Evolutionary conservation across 2,888 invertebrate species (phyloP).

Genomic region (Amphiduros pacificus): DNA sequence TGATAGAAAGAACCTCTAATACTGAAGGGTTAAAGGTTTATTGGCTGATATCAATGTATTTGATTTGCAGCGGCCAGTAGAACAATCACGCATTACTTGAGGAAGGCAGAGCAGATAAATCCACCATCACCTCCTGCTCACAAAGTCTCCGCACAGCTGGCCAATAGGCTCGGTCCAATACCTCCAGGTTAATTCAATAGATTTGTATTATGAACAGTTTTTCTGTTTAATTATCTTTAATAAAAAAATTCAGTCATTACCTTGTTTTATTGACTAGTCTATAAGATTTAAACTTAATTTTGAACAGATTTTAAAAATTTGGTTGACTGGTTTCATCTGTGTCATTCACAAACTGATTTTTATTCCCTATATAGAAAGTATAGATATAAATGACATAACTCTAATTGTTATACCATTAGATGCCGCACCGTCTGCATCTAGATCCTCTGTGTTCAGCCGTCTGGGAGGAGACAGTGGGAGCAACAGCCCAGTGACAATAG

Average conservation of each 20-base stretch:
- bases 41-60: no score
- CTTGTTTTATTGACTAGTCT: no score
- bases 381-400: not conserved
- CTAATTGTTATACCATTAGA: no score
- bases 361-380: no score
- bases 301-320: no score
- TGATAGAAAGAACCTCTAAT: no score
- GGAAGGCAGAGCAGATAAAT: slow-evolving; percentile 42
- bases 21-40: no score
- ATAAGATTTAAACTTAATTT: no score
- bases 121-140: slow-evolving; percentile 30
- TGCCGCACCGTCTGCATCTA: no score
- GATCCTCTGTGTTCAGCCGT: slow-evolving; percentile 63
- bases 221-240: not conserved
- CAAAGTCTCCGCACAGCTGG: slow-evolving; percentile 38
- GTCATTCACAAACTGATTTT: no score
- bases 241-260: no score
- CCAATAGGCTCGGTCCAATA: slow-evolving; percentile 35
- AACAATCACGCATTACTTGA: slow-evolving; percentile 51
- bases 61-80: slow-evolving; percentile 52
- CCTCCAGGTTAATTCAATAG: not conserved
- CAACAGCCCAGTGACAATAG: not conserved
- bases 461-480: slow-evolving; percentile 60
- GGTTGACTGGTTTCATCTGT: no score
- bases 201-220: not conserved